Base-by-base conservation (phyloP, 2,113 vertebrate genomes). In the Rhipidura dahli region DNA sequence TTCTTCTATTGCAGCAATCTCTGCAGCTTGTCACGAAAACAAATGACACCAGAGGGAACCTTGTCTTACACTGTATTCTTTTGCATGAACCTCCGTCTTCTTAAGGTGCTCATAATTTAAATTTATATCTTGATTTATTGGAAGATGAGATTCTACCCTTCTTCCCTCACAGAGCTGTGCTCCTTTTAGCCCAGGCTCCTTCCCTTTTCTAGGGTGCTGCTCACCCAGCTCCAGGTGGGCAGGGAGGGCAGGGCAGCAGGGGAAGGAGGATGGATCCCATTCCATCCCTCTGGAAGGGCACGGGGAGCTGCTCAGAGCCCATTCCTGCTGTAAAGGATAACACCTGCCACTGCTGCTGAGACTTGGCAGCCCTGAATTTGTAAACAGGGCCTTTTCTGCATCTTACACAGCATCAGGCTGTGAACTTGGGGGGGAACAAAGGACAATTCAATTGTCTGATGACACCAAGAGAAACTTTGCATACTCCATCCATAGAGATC, bases 31-130 rank as follows among this genome's bases (percentile, higher is more conserved):
- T 96, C 84, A 87, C 49, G 20, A 53, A 93, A 57, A 73, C 80
- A 81, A 92, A 94, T 77, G 42, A 68, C 83, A 91, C 90, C 93
- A 56, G 23, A 31, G 33, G 61, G 54, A 39, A 93, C 83, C 49
- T 83, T 59, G 65, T 56, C 68, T 86, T 87, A 39, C 53, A 39
- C 83, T 82, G 79, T 95, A 88, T 96, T 95, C 94, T 93, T 96
- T 92, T 93, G 87, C 90, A 89, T 93, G 91, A 94, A 90, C 91
- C 81, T 97, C 89, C 60, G 72, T 76, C 91, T 97, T 96, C 87
- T 93, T 95, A 94, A 96, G 79, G 73, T 79, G 78, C 78, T 91
- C 93, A 87, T 95, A 95, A 97, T 96, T 93, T 94, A 93, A 94
- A 96, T 96, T 95, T 94, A 93, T 94, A 37, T 22, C 82, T 90